Evolutionary conservation across 53 echinoderm and acorn worm species (phyloP).

Genomic region (Astropecten irregularis): DNA sequence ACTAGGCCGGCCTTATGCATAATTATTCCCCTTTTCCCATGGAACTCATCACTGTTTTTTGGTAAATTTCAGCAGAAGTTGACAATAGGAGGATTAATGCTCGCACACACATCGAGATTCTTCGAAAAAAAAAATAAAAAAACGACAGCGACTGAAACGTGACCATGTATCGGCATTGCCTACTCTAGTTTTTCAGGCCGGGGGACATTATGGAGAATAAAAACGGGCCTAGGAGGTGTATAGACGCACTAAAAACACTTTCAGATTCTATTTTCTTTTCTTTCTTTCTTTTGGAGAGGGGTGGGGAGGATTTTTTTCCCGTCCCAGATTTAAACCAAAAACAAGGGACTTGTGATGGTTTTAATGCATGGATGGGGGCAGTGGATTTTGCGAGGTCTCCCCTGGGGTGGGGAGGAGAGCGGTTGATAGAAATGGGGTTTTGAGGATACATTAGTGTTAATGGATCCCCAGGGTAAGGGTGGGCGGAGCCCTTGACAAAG

Average conservation of each 20-base stretch:
- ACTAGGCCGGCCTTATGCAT: no score
- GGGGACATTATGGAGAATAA: background rate
- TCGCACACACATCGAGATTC: no score
- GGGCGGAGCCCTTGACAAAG: background rate
- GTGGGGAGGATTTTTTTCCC: no score
- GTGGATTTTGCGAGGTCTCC: background rate
- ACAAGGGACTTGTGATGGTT: no score
- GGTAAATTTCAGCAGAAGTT: no score
- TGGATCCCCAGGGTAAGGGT: slow-evolving; percentile 17
- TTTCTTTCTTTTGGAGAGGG: no score
- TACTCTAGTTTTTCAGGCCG: background rate
- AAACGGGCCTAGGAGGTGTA: background rate
- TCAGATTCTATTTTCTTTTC: slow-evolving; percentile 5
- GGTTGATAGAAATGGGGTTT: background rate
- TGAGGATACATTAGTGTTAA: slow-evolving; percentile 50
- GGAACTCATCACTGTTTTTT: no score
- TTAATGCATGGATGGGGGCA: no score
- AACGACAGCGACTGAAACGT: slow-evolving; percentile 19
- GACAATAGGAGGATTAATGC: no score
- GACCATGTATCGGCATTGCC: slow-evolving; percentile 19
- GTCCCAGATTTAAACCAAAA: no score
- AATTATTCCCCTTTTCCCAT: no score
- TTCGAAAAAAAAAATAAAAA: no score
- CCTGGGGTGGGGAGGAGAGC: background rate
- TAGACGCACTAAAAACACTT: slow-evolving; percentile 52